These are phyloP conservation scores for Ormyrus rosae DNA, from an alignment of 2,888 invertebrate species.

Conservation along the genomic window DNA sequence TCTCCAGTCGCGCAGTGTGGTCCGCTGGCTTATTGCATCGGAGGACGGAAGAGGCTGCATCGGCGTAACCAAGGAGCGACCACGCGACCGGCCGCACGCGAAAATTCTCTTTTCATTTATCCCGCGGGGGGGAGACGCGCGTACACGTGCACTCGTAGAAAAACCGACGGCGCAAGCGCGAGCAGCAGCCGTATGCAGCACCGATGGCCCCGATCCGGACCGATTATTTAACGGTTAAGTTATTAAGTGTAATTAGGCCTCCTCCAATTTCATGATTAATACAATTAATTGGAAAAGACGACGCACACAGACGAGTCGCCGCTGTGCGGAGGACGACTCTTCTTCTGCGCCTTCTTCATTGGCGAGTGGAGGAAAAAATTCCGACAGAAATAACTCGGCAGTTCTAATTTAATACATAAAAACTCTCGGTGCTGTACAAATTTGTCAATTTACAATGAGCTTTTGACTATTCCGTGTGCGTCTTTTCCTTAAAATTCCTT, in stretches of 20 bases:
- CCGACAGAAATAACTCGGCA: too few species aligned
- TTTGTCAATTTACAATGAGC: too few species aligned
- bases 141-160: neutral
- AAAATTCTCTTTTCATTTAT: neutral
- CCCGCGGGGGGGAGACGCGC: neutral
- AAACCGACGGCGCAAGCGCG: neutral
- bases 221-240: conserved; percentile 76
- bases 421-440: too few species aligned
- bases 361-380: neutral
- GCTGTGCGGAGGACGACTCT: neutral
- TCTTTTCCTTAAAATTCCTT: too few species aligned
- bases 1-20: neutral
- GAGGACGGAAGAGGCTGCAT: conserved; percentile 35
- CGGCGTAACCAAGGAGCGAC: neutral
- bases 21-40: conserved; percentile 7
- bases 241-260: conserved; percentile 75
- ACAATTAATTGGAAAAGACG: conserved; percentile 75
- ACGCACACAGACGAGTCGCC: neutral
- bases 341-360: neutral
- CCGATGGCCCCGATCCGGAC: conserved; percentile 73
- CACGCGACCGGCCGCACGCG: neutral
- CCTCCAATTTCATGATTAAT: conserved; percentile 75
- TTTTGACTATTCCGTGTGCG: too few species aligned
- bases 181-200: conserved; percentile 54
- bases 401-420: too few species aligned